Conservation (phyloP, 2,113 vertebrate species). For the Leptodactylus fuscus region DNA sequence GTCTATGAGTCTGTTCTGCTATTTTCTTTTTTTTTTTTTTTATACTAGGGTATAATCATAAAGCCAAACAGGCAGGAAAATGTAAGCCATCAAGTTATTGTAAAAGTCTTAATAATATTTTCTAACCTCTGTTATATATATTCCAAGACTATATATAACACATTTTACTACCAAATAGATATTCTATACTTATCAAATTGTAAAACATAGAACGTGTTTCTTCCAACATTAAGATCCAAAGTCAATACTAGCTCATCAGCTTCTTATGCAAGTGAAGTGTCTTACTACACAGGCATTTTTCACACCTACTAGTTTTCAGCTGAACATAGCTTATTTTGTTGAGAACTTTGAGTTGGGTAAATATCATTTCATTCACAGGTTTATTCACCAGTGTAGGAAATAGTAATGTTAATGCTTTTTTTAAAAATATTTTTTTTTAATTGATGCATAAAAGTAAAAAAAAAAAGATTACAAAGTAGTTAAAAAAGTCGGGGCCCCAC, state of each 20-base stretch:
- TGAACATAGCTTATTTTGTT: background rate
- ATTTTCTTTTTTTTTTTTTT: no score
- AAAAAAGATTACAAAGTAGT: no score
- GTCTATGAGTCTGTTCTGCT: no score
- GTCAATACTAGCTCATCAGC: conserved; percentile 9
- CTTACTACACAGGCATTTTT: conserved; percentile 29
- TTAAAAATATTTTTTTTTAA: no score
- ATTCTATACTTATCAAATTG: background rate
- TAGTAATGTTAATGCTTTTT: background rate
- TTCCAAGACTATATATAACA: background rate
- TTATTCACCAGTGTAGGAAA: background rate
- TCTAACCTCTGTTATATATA: background rate
- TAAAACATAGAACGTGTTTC: background rate
- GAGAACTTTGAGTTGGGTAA: background rate
- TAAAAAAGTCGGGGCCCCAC: no score
- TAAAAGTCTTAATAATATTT: background rate
- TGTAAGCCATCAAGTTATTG: background rate
- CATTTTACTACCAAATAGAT: background rate
- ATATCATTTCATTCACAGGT: background rate
- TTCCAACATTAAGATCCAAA: conserved; percentile 1
- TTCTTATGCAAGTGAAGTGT: background rate
- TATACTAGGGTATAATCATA: background rate
- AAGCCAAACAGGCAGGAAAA: background rate
- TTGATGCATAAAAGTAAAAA: no score
- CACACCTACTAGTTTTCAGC: conserved; percentile 27